These are phyloP conservation scores for Gymnogyps californianus DNA, from an alignment of 2,113 vertebrate species.

Conservation along the genomic window DNA sequence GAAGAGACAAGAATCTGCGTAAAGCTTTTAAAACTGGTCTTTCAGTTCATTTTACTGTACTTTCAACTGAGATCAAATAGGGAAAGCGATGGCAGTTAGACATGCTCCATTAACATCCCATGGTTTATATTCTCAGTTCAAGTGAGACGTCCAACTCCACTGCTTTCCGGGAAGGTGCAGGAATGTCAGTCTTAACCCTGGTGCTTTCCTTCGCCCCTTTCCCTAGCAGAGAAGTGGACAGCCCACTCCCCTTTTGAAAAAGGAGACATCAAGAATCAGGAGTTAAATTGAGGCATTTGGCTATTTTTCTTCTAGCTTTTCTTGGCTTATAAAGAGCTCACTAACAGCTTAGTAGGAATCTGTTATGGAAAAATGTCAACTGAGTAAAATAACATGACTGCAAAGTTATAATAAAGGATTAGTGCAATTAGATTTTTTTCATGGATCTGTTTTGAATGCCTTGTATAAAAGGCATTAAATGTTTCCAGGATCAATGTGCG, in stretches of 20 bases:
- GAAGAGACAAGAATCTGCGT: not conserved
- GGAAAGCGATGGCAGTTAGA: not conserved
- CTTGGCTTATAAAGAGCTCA: not conserved
- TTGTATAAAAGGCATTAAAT: not conserved
- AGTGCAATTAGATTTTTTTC: not conserved
- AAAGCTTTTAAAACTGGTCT: slow-evolving; percentile 14
- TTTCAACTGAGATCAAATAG: slow-evolving; percentile 1
- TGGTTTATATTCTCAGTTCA: rapidly evolving
- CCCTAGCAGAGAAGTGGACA: no score
- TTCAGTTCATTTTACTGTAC: not conserved
- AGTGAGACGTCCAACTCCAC: rapidly evolving
- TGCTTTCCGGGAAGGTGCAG: not conserved
- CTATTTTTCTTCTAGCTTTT: not conserved
- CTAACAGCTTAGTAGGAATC: not conserved
- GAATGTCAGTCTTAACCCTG: rapidly evolving
- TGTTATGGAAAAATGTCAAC: not conserved
- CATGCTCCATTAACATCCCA: not conserved
- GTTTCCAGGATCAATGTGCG: not conserved
- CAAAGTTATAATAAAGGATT: not conserved
- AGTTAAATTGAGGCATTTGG: not conserved
- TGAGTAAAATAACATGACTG: not conserved
- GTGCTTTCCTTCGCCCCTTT: not conserved
- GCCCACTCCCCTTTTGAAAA: not conserved
- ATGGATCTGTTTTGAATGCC: not conserved
- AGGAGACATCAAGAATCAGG: rapidly evolving